Conservation (phyloP, 2,888 invertebrate species). For the Spilosoma lubricipeda region DNA sequence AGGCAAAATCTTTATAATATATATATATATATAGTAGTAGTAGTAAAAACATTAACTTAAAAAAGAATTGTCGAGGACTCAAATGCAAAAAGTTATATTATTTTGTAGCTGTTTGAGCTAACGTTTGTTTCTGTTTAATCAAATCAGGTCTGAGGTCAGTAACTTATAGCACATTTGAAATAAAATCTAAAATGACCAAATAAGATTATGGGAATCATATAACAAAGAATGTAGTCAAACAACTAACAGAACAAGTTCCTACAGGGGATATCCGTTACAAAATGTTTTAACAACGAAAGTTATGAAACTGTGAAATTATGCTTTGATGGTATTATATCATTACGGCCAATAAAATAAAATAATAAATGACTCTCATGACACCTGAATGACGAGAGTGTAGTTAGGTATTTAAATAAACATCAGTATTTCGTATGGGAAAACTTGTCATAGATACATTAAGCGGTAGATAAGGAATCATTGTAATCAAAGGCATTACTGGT, state of each 20-base stretch:
- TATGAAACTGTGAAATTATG: not conserved
- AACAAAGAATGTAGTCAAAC: constrained; percentile 23
- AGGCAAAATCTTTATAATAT: no score
- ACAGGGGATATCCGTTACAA: not conserved
- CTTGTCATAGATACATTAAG: not conserved
- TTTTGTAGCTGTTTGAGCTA: not conserved
- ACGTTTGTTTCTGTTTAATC: not conserved
- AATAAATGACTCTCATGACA: constrained; percentile 8
- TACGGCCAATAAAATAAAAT: constrained; percentile 8
- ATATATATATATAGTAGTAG: no score
- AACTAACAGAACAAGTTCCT: not conserved
- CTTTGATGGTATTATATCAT: not conserved
- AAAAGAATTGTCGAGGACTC: no score
- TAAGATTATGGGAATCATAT: constrained; percentile 7
- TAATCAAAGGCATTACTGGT: not conserved
- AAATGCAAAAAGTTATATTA: no score
- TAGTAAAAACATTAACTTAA: no score
- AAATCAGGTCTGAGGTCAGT: not conserved
- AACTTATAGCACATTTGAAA: not conserved
- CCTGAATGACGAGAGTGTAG: not conserved
- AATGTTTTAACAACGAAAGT: not conserved
- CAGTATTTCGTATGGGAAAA: constrained; percentile 24
- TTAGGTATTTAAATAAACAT: constrained; percentile 32
- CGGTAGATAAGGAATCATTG: not conserved
- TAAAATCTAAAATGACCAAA: not conserved